phyloP scores from a whole-genome alignment of 2,113 vertebrate genomes.

The Pardalotus punctatus region DNA sequence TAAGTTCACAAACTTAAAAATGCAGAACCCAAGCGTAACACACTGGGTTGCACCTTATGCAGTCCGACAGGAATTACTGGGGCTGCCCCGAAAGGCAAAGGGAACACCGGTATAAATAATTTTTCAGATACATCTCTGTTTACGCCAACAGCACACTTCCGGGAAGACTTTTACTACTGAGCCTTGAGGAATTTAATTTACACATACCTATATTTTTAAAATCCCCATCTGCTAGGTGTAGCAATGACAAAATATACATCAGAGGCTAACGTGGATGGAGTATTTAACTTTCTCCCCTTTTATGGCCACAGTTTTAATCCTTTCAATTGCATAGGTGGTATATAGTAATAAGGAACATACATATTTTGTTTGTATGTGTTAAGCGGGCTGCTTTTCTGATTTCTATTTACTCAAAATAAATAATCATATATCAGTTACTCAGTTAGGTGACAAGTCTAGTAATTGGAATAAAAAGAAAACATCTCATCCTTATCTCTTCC shows the following conservation, averaged over 20 bases:
- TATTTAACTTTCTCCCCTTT: not conserved
- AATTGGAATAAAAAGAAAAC: slow-evolving; percentile 87
- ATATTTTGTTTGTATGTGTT: slow-evolving; percentile 75
- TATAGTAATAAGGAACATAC: slow-evolving; percentile 65
- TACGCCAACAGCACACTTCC: not conserved
- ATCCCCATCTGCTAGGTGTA: not conserved
- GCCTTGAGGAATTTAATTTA: not conserved
- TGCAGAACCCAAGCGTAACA: not conserved
- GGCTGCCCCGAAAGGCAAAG: not conserved
- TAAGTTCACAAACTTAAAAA: not conserved
- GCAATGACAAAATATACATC: not conserved
- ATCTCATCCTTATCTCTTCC: slow-evolving; percentile 82
- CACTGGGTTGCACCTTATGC: not conserved
- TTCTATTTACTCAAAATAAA: slow-evolving; percentile 85
- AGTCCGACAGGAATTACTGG: not conserved
- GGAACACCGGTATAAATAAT: not conserved
- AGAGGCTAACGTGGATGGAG: not conserved
- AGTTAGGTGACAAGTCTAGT: slow-evolving; percentile 85
- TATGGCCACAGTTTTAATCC: slow-evolving; percentile 60
- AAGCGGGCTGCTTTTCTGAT: slow-evolving; percentile 81
- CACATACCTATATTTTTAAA: not conserved
- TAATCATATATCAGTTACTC: slow-evolving; percentile 86
- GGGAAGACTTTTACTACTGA: not conserved
- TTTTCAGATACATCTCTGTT: not conserved
- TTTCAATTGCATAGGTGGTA: slow-evolving; percentile 66